Percentiles rank a stretch among this genome's conserved stretches.
Evolutionary conservation across 2,888 invertebrate species (phyloP).

Genomic region (Hypselothyrea guttata): DNA sequence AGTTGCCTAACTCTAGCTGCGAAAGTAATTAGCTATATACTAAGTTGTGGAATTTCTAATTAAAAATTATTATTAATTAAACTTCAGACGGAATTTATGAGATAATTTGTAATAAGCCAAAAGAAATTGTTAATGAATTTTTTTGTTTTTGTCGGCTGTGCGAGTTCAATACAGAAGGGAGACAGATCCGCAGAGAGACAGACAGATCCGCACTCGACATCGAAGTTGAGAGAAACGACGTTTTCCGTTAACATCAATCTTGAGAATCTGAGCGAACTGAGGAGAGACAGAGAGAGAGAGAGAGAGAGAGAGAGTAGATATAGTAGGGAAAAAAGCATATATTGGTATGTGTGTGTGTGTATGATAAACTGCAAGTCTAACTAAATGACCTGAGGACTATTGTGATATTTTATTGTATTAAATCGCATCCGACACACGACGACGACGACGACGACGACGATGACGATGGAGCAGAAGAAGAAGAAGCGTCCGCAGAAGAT

Average conservation of each 20-base stretch:
- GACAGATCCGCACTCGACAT: slow-evolving; percentile 32
- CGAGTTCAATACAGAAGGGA: slow-evolving; percentile 4
- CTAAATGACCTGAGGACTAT: slow-evolving; percentile 82
- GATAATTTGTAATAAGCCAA: too few species aligned
- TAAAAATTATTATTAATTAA: too few species aligned
- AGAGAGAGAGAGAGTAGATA: background rate
- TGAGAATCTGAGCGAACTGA: slow-evolving; percentile 49
- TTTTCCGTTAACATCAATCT: slow-evolving; percentile 82
- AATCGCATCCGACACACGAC: slow-evolving; percentile 78
- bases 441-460: too few species aligned
- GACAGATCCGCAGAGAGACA: slow-evolving; percentile 24
- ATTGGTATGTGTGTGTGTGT: slow-evolving; percentile 34
- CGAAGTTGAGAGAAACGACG: slow-evolving; percentile 67
- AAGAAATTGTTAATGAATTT: too few species aligned
- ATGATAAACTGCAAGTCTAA: slow-evolving; percentile 80
- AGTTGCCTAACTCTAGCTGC: too few species aligned
- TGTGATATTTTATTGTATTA: slow-evolving; percentile 82
- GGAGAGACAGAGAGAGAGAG: slow-evolving; percentile 6
- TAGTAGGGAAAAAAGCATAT: background rate
- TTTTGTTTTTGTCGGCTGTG: slow-evolving; percentile 31
- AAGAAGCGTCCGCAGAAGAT: slow-evolving; percentile 1
- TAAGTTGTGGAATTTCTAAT: too few species aligned
- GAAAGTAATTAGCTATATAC: too few species aligned
- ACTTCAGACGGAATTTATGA: too few species aligned
- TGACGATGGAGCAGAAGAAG: background rate